Percentiles rank a stretch among this genome's conserved stretches.
Conservation (phyloP, 2,888 invertebrate species). For the Oasisia sp. region DNA sequence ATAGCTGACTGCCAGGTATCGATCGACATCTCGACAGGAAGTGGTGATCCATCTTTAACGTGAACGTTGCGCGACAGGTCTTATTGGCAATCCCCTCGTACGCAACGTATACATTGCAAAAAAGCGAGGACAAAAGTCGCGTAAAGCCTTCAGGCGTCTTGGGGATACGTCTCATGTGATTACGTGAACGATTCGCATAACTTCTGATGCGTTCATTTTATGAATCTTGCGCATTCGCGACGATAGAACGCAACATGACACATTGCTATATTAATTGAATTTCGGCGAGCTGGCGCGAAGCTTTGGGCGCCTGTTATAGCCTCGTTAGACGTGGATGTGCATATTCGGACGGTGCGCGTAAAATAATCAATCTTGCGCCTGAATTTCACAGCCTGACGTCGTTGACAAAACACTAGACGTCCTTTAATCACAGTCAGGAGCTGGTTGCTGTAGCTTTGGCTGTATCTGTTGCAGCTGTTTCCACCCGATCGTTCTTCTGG, state of each 20-base stretch:
- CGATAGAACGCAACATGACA: background rate
- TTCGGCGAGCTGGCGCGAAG: background rate
- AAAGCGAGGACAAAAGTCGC: background rate
- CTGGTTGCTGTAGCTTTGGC: background rate
- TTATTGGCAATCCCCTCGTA: background rate
- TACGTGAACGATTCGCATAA: background rate
- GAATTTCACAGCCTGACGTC: background rate
- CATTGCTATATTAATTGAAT: background rate
- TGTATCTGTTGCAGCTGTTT: background rate
- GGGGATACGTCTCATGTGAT: background rate
- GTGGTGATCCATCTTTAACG: background rate
- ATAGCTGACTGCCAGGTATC: background rate
- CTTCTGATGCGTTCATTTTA: background rate
- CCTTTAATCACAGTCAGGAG: background rate
- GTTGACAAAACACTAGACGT: background rate
- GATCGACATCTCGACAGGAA: conserved; percentile 7
- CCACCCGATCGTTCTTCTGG: background rate
- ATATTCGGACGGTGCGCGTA: background rate
- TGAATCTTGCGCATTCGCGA: background rate
- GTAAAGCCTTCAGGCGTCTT: background rate
- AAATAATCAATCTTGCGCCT: conserved; percentile 11
- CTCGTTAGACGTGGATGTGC: background rate
- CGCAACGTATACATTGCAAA: background rate
- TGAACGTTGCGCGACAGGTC: background rate
- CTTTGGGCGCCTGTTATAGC: background rate